A percentile compares a stretch with the other conserved stretches of the same genome.
Evolutionary conservation across 2,113 vertebrate genomes (phyloP).

Genomic region (Anhinga anhinga): DNA sequence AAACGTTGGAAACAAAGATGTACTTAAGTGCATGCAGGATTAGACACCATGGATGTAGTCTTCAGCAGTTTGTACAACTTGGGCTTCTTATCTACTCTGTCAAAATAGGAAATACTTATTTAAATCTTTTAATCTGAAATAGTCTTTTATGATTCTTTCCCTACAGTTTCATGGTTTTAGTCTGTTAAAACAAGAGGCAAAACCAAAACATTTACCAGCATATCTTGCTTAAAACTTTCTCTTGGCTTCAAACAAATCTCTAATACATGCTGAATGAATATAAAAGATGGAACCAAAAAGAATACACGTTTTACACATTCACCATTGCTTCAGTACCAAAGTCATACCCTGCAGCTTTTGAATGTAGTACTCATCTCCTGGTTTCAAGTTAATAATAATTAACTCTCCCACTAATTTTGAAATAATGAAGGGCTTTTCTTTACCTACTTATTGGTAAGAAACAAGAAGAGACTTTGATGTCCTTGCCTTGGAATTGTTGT

Average conservation of each 20-base stretch:
- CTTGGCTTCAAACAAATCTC: not conserved
- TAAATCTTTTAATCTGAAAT: not conserved
- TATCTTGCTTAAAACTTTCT: not conserved
- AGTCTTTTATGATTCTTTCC: not conserved
- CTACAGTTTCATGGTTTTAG: not conserved
- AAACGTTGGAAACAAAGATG: not conserved
- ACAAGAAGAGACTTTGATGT: not conserved
- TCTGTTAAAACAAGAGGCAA: not conserved
- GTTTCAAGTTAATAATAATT: not conserved
- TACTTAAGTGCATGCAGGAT: not conserved
- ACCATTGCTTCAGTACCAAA: not conserved
- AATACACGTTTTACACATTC: not conserved
- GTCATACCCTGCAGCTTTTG: not conserved
- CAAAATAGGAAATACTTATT: not conserved
- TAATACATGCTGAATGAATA: not conserved
- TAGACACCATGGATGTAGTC: not conserved
- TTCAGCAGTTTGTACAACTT: not conserved
- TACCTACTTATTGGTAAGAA: constrained; percentile 1
- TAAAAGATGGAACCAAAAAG: not conserved
- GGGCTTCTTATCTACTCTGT: not conserved
- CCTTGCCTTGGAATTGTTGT: not conserved
- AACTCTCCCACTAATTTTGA: not conserved
- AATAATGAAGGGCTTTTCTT: not conserved
- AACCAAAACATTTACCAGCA: not conserved
- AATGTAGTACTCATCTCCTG: not conserved